Evolutionary conservation across 2,113 vertebrate species (phyloP).

Genomic region (Tachysurus fulvidraco): DNA sequence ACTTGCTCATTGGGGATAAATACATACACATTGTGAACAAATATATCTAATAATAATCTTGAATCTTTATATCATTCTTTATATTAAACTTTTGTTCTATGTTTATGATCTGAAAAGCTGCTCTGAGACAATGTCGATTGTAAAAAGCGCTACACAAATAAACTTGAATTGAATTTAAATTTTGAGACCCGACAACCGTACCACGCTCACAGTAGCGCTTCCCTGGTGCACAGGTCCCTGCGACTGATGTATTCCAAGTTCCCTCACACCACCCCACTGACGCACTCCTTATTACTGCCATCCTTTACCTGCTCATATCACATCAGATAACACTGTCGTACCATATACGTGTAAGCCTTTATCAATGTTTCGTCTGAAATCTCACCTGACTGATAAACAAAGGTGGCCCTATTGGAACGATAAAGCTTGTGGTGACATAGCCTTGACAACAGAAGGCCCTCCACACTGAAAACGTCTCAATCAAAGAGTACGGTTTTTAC

Average conservation of each 20-base stretch:
- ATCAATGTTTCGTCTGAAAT: not conserved
- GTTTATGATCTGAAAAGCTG: too few species aligned
- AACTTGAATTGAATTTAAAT: not conserved
- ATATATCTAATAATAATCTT: too few species aligned
- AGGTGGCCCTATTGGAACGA: not conserved
- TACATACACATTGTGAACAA: too few species aligned
- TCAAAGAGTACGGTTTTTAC: not conserved
- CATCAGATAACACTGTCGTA: not conserved
- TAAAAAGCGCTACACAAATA: too few species aligned
- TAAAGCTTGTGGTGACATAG: not conserved
- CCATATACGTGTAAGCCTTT: not conserved
- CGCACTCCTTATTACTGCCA: not conserved
- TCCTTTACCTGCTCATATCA: not conserved
- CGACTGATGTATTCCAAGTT: not conserved
- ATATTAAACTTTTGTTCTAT: too few species aligned
- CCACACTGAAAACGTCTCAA: not conserved
- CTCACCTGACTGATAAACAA: not conserved
- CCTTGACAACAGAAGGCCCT: not conserved
- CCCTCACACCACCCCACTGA: not conserved
- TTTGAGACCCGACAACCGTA: not conserved
- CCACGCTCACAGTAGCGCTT: not conserved
- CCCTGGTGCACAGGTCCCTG: too few species aligned
- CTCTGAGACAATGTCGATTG: too few species aligned
- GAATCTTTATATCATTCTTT: too few species aligned
- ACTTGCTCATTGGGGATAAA: too few species aligned